Percentiles rank a stretch among this genome's conserved stretches.
Conservation (phyloP, 64 coral and sea anemone species). For the Dendrophyllia cribrosa region DNA sequence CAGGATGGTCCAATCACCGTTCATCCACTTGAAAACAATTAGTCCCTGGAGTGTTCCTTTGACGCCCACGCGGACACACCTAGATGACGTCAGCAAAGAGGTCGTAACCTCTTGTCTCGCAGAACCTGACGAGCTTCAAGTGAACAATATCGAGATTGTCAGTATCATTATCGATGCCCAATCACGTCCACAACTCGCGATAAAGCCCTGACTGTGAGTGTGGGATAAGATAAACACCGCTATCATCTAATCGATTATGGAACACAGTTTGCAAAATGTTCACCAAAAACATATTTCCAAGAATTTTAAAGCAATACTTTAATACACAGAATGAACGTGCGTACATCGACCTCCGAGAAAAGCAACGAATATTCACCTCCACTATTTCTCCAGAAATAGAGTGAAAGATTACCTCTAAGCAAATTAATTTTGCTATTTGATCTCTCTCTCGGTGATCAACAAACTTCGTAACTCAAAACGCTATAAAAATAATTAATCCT, state of each 20-base stretch:
- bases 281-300: not conserved
- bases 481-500: slow-evolving; percentile 12
- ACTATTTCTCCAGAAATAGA: not conserved
- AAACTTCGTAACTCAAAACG: slow-evolving; percentile 43
- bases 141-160: slow-evolving; percentile 79
- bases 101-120: slow-evolving; percentile 61
- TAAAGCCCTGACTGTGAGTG: slow-evolving; percentile 73
- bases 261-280: not conserved
- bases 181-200: slow-evolving; percentile 57
- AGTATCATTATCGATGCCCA: slow-evolving; percentile 57
- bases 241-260: slow-evolving; percentile 32
- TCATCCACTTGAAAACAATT: slow-evolving; percentile 73
- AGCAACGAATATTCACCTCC: not conserved
- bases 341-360: not conserved
- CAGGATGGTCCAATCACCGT: slow-evolving; percentile 66
- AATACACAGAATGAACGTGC: not conserved
- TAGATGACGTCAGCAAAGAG: slow-evolving; percentile 85
- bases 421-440: slow-evolving; percentile 32
- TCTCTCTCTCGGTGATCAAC: slow-evolving; percentile 22
- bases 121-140: slow-evolving; percentile 52
- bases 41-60: slow-evolving; percentile 83
- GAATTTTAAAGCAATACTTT: not conserved
- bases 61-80: slow-evolving; percentile 88
- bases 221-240: slow-evolving; percentile 71
- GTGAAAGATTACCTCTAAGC: slow-evolving; percentile 5